Evolutionary conservation across 2,113 vertebrate species (phyloP).

Genomic region (Halcyon malimbica): DNA sequence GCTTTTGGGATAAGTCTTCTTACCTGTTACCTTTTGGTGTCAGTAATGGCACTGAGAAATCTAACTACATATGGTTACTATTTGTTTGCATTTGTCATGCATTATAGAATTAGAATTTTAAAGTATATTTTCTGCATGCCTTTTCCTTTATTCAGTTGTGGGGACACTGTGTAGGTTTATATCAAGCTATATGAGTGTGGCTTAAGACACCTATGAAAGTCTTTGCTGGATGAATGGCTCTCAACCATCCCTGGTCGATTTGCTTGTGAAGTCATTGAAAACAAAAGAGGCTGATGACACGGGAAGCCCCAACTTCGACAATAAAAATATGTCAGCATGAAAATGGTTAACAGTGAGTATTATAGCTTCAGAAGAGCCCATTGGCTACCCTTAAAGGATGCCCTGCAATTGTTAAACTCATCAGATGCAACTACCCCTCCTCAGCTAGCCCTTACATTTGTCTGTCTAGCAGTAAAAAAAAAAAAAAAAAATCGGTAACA

Average conservation of each 20-base stretch:
- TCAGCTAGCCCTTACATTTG: slow-evolving; percentile 77
- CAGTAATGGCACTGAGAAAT: neutral
- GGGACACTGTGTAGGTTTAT: neutral
- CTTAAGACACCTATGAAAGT: neutral
- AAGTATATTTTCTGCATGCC: neutral
- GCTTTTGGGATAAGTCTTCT: neutral
- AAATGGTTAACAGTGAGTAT: slow-evolving; percentile 78
- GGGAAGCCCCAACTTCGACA: slow-evolving; percentile 22
- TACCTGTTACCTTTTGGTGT: slow-evolving; percentile 1
- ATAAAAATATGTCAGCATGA: slow-evolving; percentile 70
- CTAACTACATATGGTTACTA: neutral
- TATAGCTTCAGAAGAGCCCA: slow-evolving; percentile 76
- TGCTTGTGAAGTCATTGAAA: neutral
- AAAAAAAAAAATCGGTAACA: slow-evolving; percentile 72
- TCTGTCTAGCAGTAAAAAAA: slow-evolving; percentile 80
- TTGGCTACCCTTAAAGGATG: slow-evolving; percentile 80
- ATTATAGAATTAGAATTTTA: neutral
- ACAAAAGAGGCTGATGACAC: neutral
- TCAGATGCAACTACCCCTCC: slow-evolving; percentile 79
- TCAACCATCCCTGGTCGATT: neutral
- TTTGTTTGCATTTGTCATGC: slow-evolving; percentile 40
- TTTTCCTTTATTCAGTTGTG: neutral
- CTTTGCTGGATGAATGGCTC: slow-evolving; percentile 6
- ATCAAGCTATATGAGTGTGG: neutral
- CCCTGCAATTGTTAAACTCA: slow-evolving; percentile 79